phyloP scores from a whole-genome alignment of 2,797 vertebrate species.

The Furcifer pardalis region DNA sequence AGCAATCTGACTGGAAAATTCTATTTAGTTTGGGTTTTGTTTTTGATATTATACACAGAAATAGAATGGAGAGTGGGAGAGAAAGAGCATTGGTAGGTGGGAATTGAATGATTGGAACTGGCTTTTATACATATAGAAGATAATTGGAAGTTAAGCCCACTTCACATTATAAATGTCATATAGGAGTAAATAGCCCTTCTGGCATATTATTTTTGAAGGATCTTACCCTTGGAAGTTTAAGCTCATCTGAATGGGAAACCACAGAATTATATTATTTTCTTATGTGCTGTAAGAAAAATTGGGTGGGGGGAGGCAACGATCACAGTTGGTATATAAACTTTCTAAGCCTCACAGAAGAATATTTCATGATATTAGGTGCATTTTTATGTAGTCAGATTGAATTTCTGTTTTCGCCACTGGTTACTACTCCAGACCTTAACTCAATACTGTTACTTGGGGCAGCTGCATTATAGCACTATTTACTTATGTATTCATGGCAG shows the following conservation, averaged over 20 bases:
- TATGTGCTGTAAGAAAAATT: neutral
- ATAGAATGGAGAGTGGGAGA: neutral
- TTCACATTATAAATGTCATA: neutral
- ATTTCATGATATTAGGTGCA: slow-evolving; percentile 23
- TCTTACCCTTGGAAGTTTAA: neutral
- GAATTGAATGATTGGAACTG: neutral
- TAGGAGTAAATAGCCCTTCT: slow-evolving; percentile 3
- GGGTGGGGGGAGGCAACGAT: neutral
- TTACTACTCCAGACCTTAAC: slow-evolving; percentile 65
- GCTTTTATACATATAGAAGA: neutral
- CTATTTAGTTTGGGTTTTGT: neutral
- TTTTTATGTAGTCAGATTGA: slow-evolving; percentile 53
- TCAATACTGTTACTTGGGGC: slow-evolving; percentile 70
- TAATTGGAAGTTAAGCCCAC: slow-evolving; percentile 6
- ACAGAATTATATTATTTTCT: slow-evolving; percentile 1
- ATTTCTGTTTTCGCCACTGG: slow-evolving; percentile 52
- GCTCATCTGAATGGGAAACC: neutral
- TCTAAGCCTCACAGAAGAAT: neutral
- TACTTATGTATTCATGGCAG: slow-evolving; percentile 74
- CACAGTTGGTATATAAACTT: neutral
- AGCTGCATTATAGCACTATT: slow-evolving; percentile 71
- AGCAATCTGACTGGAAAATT: neutral
- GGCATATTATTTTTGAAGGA: accelerated
- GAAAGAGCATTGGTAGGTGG: neutral
- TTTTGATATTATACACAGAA: neutral